Evolutionary conservation across 2,113 vertebrate species (phyloP).

Genomic region (Stegastes partitus): DNA sequence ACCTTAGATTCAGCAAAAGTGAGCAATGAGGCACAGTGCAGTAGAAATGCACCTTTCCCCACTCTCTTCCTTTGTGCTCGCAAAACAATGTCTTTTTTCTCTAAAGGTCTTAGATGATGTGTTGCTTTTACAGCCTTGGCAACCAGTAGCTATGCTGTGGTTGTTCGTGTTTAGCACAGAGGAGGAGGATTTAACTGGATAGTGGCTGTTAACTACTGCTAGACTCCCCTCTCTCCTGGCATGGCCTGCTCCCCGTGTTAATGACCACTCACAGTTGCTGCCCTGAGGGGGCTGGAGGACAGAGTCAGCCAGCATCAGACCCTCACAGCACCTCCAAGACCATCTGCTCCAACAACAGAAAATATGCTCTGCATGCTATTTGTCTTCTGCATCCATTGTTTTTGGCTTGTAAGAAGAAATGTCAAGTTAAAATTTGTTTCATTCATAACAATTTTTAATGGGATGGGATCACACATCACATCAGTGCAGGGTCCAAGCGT

Average conservation of each 20-base stretch:
- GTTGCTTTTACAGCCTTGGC: constrained; percentile 44
- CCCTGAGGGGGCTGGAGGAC: constrained; percentile 62
- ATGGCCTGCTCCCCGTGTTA: constrained; percentile 64
- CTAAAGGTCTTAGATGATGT: constrained; percentile 55
- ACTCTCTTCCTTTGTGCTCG: constrained; percentile 46
- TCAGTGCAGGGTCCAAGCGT: background rate
- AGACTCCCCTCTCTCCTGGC: constrained; percentile 63
- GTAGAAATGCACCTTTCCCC: constrained; percentile 57
- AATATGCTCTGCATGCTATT: constrained; percentile 50
- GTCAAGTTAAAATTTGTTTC: constrained; percentile 46
- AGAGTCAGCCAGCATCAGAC: constrained; percentile 66
- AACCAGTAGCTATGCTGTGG: constrained; percentile 42
- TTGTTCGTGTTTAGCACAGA: constrained; percentile 55
- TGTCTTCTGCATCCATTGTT: constrained; percentile 51
- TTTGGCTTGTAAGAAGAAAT: constrained; percentile 23
- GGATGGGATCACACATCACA: constrained; percentile 16
- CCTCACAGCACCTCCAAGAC: constrained; percentile 59
- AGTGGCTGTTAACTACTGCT: constrained; percentile 72
- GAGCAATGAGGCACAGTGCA: constrained; percentile 59
- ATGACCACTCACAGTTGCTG: constrained; percentile 71
- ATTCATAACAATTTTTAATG: constrained; percentile 40
- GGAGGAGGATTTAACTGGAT: constrained; percentile 63
- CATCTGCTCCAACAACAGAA: constrained; percentile 62
- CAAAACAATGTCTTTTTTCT: constrained; percentile 54
- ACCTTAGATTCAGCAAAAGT: constrained; percentile 67